These are phyloP conservation scores for Iselma pallidipennis DNA, from an alignment of 2,888 invertebrate species.

Conservation along the genomic window DNA sequence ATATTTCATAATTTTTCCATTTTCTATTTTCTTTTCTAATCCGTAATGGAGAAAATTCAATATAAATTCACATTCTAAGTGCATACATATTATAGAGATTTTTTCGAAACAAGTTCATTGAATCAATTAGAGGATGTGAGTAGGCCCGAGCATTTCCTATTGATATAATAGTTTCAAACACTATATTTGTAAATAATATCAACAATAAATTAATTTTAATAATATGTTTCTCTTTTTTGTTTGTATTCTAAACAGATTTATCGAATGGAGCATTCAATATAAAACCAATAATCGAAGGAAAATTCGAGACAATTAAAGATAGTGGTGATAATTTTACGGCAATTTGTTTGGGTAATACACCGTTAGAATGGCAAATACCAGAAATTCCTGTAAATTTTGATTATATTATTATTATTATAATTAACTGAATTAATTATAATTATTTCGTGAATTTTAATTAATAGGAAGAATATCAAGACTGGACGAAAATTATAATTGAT, in stretches of 20 bases:
- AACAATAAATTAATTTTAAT: not conserved
- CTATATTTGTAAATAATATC: not conserved
- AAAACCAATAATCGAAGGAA: conserved; percentile 12
- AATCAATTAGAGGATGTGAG: conserved; percentile 1
- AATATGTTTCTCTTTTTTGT: no score
- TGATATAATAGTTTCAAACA: not conserved
- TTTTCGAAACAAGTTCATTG: not conserved
- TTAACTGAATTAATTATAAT: not conserved
- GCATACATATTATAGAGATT: no score
- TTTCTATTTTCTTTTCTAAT: not conserved
- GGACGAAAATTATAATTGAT: conserved; percentile 19
- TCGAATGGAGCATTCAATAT: not conserved
- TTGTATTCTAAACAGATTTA: not conserved
- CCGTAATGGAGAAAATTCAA: not conserved
- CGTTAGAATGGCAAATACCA: conserved; percentile 53
- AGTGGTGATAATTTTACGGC: conserved; percentile 49
- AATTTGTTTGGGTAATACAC: conserved; percentile 55
- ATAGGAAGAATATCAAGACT: conserved; percentile 21
- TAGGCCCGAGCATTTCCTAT: conserved; percentile 3
- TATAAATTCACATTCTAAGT: no score
- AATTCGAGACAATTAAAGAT: conserved; percentile 16
- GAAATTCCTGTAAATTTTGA: conserved; percentile 24
- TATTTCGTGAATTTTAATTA: not conserved
- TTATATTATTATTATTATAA: not conserved
- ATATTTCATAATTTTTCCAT: not conserved